Evolutionary conservation across 2,888 invertebrate genomes (phyloP).

Genomic region (Gari tellinella): DNA sequence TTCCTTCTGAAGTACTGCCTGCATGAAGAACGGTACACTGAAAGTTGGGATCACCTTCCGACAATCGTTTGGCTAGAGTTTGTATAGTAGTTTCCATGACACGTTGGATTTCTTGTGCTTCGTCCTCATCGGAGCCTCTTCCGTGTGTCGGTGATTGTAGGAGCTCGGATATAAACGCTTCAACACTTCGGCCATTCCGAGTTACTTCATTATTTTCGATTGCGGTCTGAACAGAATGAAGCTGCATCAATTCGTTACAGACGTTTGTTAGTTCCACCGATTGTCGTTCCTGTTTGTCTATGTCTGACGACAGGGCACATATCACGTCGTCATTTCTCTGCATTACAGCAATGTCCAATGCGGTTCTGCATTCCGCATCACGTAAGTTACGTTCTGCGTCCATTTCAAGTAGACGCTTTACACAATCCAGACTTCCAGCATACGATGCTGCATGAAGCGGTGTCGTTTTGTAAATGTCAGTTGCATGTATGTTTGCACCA

Average conservation of each 20-base stretch:
- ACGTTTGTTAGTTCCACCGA: slow-evolving; percentile 14
- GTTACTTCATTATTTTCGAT: slow-evolving; percentile 14
- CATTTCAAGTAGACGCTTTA: slow-evolving; percentile 19
- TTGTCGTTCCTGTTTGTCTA: no score
- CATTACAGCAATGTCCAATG: slow-evolving; percentile 21
- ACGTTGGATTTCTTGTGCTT: slow-evolving; percentile 40
- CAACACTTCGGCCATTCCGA: slow-evolving; percentile 1
- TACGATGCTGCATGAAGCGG: slow-evolving; percentile 48
- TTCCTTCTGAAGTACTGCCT: slow-evolving; percentile 53
- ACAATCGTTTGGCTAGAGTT: slow-evolving; percentile 22
- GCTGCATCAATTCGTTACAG: slow-evolving; percentile 17
- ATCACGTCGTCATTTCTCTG: slow-evolving; percentile 5
- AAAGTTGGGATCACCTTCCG: slow-evolving; percentile 30
- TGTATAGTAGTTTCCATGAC: slow-evolving; percentile 33
- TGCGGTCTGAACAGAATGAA: slow-evolving; percentile 11
- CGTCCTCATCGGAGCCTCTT: slow-evolving; percentile 21
- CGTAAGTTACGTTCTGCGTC: slow-evolving; percentile 11
- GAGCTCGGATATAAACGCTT: slow-evolving; percentile 11
- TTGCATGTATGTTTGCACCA: slow-evolving; percentile 28
- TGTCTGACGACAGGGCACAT: not conserved
- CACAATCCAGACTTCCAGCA: slow-evolving; percentile 13
- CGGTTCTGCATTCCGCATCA: slow-evolving; percentile 27
- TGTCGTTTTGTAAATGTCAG: slow-evolving; percentile 24
- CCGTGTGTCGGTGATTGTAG: slow-evolving; percentile 22
- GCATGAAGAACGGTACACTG: slow-evolving; percentile 38